Conservation (phyloP, 2,113 vertebrate genomes). For the Galeopterus variegatus region DNA sequence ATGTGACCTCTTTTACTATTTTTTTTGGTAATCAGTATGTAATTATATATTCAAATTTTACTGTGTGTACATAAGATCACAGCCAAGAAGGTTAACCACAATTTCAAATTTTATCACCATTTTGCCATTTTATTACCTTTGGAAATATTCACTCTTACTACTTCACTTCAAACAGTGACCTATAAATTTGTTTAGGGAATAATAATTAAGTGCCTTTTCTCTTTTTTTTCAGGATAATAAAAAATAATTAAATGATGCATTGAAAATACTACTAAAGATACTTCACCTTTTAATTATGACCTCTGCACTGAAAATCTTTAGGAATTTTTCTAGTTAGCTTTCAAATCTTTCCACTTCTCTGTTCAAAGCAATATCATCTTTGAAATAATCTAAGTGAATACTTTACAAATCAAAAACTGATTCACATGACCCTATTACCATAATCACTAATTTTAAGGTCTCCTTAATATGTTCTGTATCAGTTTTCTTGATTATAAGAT, state of each 20-base stretch:
- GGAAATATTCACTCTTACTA: neutral
- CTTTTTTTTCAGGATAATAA: neutral
- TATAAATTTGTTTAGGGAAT: neutral
- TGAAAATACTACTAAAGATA: neutral
- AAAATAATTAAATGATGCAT: neutral
- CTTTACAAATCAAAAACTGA: neutral
- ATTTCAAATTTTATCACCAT: neutral
- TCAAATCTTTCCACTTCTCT: neutral
- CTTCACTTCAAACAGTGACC: neutral
- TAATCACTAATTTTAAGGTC: slow-evolving; percentile 10
- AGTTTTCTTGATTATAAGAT: slow-evolving; percentile 40
- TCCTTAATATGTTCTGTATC: neutral
- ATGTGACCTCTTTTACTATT: neutral
- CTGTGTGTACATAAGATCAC: neutral
- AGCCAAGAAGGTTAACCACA: neutral
- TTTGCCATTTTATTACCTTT: neutral
- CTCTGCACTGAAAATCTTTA: neutral
- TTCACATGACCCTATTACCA: neutral
- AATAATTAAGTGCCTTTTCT: neutral
- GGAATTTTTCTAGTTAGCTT: slow-evolving; percentile 40
- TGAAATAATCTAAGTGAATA: slow-evolving; percentile 25
- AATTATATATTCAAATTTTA: slow-evolving; percentile 29
- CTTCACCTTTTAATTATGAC: neutral
- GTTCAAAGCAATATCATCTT: neutral
- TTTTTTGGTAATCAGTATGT: neutral